Base-by-base conservation (phyloP, 2,888 invertebrate genomes). In the Pyrgus malvae region DNA sequence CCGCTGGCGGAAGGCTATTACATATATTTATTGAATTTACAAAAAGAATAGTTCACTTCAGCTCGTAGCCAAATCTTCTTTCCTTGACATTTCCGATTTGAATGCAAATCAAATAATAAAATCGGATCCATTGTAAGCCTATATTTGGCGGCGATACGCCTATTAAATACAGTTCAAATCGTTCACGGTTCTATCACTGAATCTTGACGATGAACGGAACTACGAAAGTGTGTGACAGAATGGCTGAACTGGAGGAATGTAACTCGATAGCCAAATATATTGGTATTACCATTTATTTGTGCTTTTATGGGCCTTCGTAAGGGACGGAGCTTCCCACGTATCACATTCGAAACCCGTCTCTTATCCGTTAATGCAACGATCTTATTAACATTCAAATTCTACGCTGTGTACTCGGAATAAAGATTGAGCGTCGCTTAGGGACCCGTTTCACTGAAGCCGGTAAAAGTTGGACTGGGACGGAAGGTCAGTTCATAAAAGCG, bases 211-310 rank as follows among this genome's bases (percentile, higher is more conserved):
- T n/a, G 9, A 41, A 31, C 27, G 17, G 17, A 25, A 3, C 25
- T 11, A 27, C 46, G 44, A 27, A 27, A 29, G n/a, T 29, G 29
- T 29, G 29, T 29, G 29, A 29, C 29, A 29, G 11, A 11, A 29
- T 29, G 29, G 11, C 29, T 11, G 29, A 29, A 29, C 29, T 29
- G 11, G 11, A 29, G 70, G 67, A 68, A 70, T 75, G 76, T 70
- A 70, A 67, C 63, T 59, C 62, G 60, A 65, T 67, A 67, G 63
- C 59, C 62, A 67, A 69, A 69, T 66, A 65, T 61, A 63, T 59
- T 55, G 65, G 67, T 71, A 72, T 72, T 70, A 70, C 64, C 63
- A 68, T 72, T 68, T 81, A 70, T 79, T 81, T 78, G 72, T 70
- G 72, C 70, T 66, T 72, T 71, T 69, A 72, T 74, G 70, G 60